Percentiles rank a stretch among this genome's conserved stretches.
Conservation (phyloP, 1,140 invertebrate genomes). For the Bombus impatiens region DNA sequence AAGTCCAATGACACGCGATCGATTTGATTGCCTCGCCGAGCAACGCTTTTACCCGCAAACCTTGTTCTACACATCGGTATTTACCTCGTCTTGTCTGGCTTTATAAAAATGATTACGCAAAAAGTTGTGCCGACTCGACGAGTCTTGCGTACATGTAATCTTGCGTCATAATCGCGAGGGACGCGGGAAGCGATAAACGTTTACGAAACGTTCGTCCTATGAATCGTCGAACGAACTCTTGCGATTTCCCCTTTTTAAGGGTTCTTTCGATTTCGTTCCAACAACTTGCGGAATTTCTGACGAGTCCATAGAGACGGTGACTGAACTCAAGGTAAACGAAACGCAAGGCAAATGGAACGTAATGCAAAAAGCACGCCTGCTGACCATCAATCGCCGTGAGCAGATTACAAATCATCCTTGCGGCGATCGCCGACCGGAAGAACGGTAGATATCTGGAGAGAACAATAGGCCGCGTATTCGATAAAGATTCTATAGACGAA, state of each 20-base stretch:
- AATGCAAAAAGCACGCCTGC: background rate
- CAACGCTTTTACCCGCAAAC: background rate
- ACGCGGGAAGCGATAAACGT: conserved; percentile 24
- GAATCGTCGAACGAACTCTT: background rate
- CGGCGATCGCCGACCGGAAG: conserved; percentile 21
- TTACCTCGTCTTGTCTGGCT: background rate
- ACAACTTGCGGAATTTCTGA: background rate
- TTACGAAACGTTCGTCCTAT: conserved; percentile 14
- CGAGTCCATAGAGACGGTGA: background rate
- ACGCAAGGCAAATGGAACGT: background rate
- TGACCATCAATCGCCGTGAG: background rate
- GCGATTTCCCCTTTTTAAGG: background rate
- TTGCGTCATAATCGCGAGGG: conserved; percentile 25
- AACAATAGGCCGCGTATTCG: conserved; percentile 43
- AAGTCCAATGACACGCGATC: conserved; percentile 39
- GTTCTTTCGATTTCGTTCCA: background rate
- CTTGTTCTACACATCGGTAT: background rate
- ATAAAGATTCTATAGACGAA: conserved; percentile 49
- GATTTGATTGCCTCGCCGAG: conserved; percentile 15
- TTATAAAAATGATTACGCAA: conserved; percentile 38
- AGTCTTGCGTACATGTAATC: conserved; percentile 20
- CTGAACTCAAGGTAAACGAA: background rate
- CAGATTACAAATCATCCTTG: conserved; percentile 29
- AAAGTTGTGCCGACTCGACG: conserved; percentile 7
- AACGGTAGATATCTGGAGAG: conserved; percentile 28